Percentiles rank a stretch among this genome's conserved stretches.
phyloP scores from a whole-genome alignment of 2,113 vertebrate genomes.

The Corythaeola cristata region DNA sequence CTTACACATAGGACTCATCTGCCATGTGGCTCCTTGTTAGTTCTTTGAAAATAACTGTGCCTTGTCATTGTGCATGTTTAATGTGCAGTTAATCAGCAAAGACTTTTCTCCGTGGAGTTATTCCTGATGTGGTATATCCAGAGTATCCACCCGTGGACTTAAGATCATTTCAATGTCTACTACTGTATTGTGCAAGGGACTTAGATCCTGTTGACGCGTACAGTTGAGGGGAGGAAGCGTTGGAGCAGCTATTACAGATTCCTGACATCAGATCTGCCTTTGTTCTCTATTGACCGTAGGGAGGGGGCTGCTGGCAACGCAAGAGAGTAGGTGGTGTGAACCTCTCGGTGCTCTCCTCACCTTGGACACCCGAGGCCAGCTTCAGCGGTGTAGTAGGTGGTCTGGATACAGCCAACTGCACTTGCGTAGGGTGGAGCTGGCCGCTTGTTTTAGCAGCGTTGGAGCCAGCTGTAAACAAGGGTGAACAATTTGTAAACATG shows the following conservation, averaged over 20 bases:
- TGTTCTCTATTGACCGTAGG: not conserved
- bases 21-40: not conserved
- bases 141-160: not conserved
- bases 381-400: not conserved
- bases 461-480: not conserved
- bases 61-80: not conserved
- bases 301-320: not conserved
- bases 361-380: not conserved
- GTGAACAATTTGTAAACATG: not conserved
- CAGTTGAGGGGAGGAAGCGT: not conserved
- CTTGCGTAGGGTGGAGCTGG: not conserved
- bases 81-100: not conserved
- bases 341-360: not conserved
- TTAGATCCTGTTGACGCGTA: accelerated
- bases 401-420: not conserved
- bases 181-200: not conserved
- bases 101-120: not conserved
- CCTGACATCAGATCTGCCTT: not conserved
- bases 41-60: not conserved
- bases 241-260: not conserved
- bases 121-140: not conserved
- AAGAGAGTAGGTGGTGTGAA: not conserved
- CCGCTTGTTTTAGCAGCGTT: not conserved
- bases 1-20: accelerated
- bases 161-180: not conserved